Percentiles rank a stretch among this genome's conserved stretches.
Conservation (phyloP, 2,888 invertebrate species). For the Disparrhopalites patrizii region DNA sequence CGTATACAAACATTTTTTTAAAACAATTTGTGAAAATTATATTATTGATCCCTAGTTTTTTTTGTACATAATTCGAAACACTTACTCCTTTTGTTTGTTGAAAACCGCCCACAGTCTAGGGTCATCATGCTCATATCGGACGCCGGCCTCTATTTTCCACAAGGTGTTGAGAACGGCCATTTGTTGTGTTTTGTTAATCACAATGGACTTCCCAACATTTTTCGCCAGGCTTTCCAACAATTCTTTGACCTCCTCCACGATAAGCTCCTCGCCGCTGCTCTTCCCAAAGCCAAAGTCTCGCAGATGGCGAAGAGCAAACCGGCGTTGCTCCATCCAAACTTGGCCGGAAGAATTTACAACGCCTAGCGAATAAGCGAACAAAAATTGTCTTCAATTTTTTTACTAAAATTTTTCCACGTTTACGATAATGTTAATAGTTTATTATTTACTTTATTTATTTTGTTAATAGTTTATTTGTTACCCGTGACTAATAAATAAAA, state of each 20-base stretch:
- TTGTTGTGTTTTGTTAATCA: background rate
- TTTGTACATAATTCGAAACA: background rate
- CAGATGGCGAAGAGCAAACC: background rate
- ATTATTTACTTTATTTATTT: background rate
- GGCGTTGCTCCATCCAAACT: background rate
- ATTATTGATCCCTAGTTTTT: background rate
- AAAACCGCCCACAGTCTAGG: constrained; percentile 2
- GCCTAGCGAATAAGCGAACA: background rate
- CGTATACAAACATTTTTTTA: background rate
- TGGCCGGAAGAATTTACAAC: background rate
- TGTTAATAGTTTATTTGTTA: no score
- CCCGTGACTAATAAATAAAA: no score
- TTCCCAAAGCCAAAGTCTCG: constrained; percentile 9
- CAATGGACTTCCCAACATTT: background rate
- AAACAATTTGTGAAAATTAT: background rate
- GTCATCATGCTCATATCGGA: background rate
- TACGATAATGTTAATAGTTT: background rate
- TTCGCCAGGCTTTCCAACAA: background rate
- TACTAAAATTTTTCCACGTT: background rate
- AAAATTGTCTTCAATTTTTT: background rate
- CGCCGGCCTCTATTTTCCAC: background rate
- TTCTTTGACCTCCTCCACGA: constrained; percentile 3
- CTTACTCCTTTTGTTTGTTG: background rate
- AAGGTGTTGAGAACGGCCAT: background rate
- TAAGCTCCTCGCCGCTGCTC: background rate